Base-by-base conservation (phyloP, 2,113 vertebrate species). In the Holacanthus passer region DNA sequence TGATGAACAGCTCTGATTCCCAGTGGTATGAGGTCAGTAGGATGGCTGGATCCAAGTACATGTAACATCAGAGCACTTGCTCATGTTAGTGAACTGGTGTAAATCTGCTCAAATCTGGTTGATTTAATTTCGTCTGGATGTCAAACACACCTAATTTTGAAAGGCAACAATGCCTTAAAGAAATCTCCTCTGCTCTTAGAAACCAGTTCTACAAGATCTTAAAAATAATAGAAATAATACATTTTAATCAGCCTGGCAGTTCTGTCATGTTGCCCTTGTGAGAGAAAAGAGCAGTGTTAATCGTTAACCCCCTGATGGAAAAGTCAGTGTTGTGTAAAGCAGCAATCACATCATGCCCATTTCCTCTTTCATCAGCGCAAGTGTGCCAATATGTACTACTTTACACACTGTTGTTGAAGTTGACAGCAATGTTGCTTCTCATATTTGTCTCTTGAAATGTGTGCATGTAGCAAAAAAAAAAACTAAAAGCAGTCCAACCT, bases 1-100 rank as follows among this genome's bases (percentile, higher is more conserved):
- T 96, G 0, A 93, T 90, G 91, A 82, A 5, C 85, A 91, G 47
- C 84, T 37, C 90, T 2, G 35, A 90, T 0, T 83, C 80, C 29
- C 39, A 89, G 88, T 94, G 87, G 88, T 94, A 87, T 45, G 93
- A 94, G 92, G 93, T 94, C 47, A 88, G 92, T 82, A 1, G 3
- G 3, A 16, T 24, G 10, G 2, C 20, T 39, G 39, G 43, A 12
- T 53, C 4, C n/a, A n/a, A n/a, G n/a, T n/a, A n/a, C n/a, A 75
- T 72, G 24, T 27, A 9, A 20, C 7, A 24, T 11, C 41, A 10
- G 55, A 41, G 24, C 7, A 39, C 19, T 24, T 12, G 43, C 5
- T 62, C 7, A n/a, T 13, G 7, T 39, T 17, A 7, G n/a, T 29
- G 12, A 29, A 19, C 27, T 13, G 24, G 1, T 31, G 41, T 12